These are phyloP conservation scores for Leptocoma aspasia DNA, from an alignment of 2,113 vertebrate genomes.

Conservation along the genomic window DNA sequence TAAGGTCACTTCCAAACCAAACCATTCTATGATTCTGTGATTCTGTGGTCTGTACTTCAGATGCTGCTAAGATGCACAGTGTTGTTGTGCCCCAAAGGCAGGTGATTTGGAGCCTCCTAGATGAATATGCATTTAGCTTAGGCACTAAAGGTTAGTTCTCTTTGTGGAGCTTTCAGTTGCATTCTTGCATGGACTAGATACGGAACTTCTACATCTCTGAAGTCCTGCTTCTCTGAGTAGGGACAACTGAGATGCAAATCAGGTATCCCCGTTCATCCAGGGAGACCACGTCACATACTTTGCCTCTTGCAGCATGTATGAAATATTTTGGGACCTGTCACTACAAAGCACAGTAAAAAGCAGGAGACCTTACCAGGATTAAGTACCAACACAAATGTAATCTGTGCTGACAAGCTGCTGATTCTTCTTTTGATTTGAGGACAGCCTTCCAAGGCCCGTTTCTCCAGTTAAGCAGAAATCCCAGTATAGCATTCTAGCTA, in stretches of 20 bases:
- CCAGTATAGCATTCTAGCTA: background rate
- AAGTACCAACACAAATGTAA: background rate
- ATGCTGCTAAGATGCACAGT: background rate
- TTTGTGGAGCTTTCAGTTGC: background rate
- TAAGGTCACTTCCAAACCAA: background rate
- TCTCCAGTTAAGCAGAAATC: background rate
- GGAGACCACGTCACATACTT: background rate
- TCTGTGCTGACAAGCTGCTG: background rate
- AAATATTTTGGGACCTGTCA: background rate
- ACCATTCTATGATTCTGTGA: background rate
- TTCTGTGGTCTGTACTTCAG: background rate
- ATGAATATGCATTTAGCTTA: background rate
- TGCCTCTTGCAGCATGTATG: background rate
- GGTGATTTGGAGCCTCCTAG: background rate
- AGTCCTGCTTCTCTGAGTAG: background rate
- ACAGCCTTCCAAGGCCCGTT: background rate
- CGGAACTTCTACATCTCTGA: background rate
- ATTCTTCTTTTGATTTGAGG: background rate
- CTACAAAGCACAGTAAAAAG: background rate
- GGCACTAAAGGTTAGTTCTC: background rate
- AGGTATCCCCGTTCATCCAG: background rate
- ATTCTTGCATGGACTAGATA: background rate
- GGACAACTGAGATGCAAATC: background rate
- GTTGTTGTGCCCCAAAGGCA: background rate
- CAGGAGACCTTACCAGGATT: background rate